Evolutionary conservation across 2,113 vertebrate species (phyloP), one percentile per base, ranked within the genome.

Genomic region (Periophthalmus modestus): DNA sequence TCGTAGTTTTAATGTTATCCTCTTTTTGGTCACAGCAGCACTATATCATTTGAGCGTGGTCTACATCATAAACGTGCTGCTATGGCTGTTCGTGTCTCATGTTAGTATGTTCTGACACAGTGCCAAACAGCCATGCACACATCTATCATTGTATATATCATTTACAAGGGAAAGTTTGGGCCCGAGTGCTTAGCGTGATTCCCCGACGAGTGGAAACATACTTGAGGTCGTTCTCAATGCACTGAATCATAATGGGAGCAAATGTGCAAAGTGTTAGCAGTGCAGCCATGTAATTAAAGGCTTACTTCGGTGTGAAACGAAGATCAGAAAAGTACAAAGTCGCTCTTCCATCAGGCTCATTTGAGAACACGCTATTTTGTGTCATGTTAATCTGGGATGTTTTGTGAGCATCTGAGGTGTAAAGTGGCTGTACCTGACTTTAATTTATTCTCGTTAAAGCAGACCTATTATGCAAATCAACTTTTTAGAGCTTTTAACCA

Each of bases 241-340:
- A 19, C 33, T n/a, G 73, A 85, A 73, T 87, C 76, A 50, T 48
- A 73, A 23, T 48, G 57, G 57, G 83, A 58, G 52, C 73, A 71
- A 15, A 18, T 46, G 18, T 39, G 59, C 66, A 36, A 80, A 79
- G 54, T 66, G 19, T 59, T 65, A 81, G 39, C 39, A 80, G 28
- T 75, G 77, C 77, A 71, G 72, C 75, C 57, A 24, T 80, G 75
- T 81, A 77, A 87, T 86, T 78, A 73, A 86, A 79, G 85, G 76
- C 73, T n/a, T 62, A 23, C 71, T 66, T 70, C 66, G 50, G 75
- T 66, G 75, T 66, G 66, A 15, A 48, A 13, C 13, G 58, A 23
- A 61, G 71, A 73, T 50, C 21, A 78, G 58, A 72, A 72, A 36
- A 57, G 63, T 50, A 66, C 63, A 52, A 65, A 73, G 55, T 12